phyloP scores from a whole-genome alignment of 2,797 vertebrate species.

The Manis crassicaudata region DNA sequence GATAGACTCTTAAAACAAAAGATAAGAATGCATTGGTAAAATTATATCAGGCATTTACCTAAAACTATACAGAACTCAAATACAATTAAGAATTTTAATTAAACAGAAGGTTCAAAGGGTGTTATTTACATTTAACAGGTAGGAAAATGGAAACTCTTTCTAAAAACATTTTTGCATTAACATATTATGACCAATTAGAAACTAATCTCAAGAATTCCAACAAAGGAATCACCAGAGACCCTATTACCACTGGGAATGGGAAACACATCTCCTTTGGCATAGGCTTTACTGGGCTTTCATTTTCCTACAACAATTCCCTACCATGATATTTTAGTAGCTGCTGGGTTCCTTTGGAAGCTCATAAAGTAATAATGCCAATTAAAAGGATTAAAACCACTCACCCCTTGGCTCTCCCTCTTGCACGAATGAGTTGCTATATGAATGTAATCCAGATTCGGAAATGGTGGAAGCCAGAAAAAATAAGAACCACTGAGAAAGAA shows the following conservation, averaged over 20 bases:
- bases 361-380: slow-evolving; percentile 55
- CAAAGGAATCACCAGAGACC: neutral
- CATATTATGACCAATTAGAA: slow-evolving; percentile 7
- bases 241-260: neutral
- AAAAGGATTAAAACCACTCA: slow-evolving; percentile 59
- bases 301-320: neutral
- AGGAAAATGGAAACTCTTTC: neutral
- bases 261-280: neutral
- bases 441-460: slow-evolving; percentile 55
- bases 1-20: neutral
- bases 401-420: slow-evolving; percentile 30
- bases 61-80: neutral
- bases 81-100: neutral
- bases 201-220: slow-evolving; percentile 6
- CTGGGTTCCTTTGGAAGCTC: slow-evolving; percentile 39
- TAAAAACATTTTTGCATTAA: slow-evolving; percentile 15
- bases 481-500: slow-evolving; percentile 45
- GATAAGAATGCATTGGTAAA: neutral
- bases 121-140: neutral
- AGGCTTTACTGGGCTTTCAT: neutral
- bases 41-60: neutral
- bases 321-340: slow-evolving; percentile 2
- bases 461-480: slow-evolving; percentile 69
- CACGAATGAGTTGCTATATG: slow-evolving; percentile 22
- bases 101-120: neutral